Percentiles rank a stretch among this genome's conserved stretches.
phyloP scores from a whole-genome alignment of 2,888 invertebrate genomes.

The Aleiodes leptofemur region DNA sequence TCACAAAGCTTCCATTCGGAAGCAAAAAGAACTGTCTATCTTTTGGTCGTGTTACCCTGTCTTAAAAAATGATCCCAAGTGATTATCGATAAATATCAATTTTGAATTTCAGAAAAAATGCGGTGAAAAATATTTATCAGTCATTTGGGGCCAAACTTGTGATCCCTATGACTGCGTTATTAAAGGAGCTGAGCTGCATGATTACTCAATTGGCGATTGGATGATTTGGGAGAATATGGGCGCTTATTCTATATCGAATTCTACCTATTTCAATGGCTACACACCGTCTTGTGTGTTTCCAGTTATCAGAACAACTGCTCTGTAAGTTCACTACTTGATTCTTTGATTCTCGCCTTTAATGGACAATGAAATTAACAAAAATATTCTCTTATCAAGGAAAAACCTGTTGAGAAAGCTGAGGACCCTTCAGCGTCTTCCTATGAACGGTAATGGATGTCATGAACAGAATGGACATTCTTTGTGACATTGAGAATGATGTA shows the following conservation, averaged over 20 bases:
- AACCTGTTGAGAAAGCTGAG: too few relatives aligned
- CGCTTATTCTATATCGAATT: conserved; percentile 77
- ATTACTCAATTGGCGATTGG: conserved; percentile 80
- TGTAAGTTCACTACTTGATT: conserved; percentile 63
- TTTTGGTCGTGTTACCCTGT: too few relatives aligned
- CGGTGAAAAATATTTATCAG: conserved; percentile 62
- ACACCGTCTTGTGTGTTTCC: conserved; percentile 73
- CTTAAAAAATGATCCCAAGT: too few relatives aligned
- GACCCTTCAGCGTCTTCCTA: too few relatives aligned
- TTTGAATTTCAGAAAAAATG: conserved; percentile 50
- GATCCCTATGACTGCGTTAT: conserved; percentile 79
- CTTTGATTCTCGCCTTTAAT: neutral
- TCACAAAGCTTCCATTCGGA: too few relatives aligned
- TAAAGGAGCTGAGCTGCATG: conserved; percentile 76
- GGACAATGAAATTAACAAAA: neutral
- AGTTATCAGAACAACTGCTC: conserved; percentile 68
- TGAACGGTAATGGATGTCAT: too few relatives aligned
- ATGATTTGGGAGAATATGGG: conserved; percentile 81
- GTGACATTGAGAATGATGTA: too few relatives aligned
- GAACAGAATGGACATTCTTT: too few relatives aligned
- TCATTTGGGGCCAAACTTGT: conserved; percentile 82
- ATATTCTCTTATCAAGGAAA: too few relatives aligned
- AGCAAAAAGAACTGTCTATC: too few relatives aligned
- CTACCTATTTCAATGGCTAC: conserved; percentile 81
- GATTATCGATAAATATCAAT: neutral